Percentiles rank a stretch among this genome's conserved stretches.
phyloP scores from a whole-genome alignment of 2,888 invertebrate species.

The Chesias legatella region DNA sequence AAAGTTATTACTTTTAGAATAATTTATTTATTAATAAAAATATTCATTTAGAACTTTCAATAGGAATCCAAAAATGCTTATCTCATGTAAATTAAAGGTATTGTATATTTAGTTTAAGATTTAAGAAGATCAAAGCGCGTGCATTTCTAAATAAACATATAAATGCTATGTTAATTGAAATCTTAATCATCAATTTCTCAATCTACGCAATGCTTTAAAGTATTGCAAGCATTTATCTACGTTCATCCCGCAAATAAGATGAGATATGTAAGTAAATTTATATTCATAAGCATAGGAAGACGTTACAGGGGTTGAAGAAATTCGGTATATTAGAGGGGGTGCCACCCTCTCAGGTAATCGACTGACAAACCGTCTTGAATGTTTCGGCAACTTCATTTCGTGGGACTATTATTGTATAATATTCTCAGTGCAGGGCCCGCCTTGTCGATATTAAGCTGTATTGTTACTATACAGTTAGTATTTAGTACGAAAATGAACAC shows the following conservation, averaged over 20 bases:
- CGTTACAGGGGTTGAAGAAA: constrained; percentile 56
- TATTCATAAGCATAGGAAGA: constrained; percentile 67
- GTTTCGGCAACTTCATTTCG: constrained; percentile 76
- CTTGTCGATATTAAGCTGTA: too few species aligned
- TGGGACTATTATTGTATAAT: constrained; percentile 35
- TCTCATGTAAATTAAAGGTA: background rate
- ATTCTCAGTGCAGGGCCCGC: too few species aligned
- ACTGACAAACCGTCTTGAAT: constrained; percentile 78
- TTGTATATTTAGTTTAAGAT: background rate
- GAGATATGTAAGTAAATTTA: constrained; percentile 58
- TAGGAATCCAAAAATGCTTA: constrained; percentile 2
- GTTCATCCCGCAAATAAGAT: constrained; percentile 43
- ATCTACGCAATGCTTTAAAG: constrained; percentile 15
- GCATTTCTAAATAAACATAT: too few species aligned
- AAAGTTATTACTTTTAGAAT: too few species aligned
- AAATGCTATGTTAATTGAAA: too few species aligned
- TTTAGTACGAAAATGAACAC: too few species aligned
- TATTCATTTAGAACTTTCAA: constrained; percentile 5
- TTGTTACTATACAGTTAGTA: too few species aligned
- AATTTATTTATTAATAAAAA: constrained; percentile 16
- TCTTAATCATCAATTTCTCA: too few species aligned
- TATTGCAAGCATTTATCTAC: constrained; percentile 26
- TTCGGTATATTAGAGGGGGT: constrained; percentile 65
- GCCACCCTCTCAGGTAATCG: constrained; percentile 71
- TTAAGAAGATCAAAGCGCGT: too few species aligned